phyloP scores from a whole-genome alignment of 1,140 invertebrate species.

The Gryon sp. region DNA sequence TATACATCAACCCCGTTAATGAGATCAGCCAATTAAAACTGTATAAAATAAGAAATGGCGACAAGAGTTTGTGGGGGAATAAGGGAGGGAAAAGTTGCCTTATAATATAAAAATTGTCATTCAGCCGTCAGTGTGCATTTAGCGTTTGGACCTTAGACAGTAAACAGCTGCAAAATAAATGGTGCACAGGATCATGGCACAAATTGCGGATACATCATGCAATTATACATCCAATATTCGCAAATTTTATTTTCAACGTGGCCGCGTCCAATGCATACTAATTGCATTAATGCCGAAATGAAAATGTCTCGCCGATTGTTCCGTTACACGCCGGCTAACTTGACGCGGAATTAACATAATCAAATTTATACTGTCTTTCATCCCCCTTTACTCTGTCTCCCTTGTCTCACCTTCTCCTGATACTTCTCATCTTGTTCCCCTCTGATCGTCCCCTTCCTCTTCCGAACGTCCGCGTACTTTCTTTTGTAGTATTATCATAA shows the following conservation, averaged over 20 bases:
- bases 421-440: no score
- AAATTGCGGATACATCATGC: slow-evolving; percentile 31
- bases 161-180: not conserved
- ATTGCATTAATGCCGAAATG: slow-evolving; percentile 51
- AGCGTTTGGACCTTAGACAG: slow-evolving; percentile 20
- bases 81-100: no score
- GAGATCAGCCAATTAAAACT: slow-evolving; percentile 8
- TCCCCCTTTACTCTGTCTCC: no score
- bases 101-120: slow-evolving; percentile 34
- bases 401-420: no score
- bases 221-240: slow-evolving; percentile 52
- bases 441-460: not conserved
- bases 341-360: slow-evolving; percentile 53
- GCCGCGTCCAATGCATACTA: slow-evolving; percentile 56
- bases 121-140: slow-evolving; percentile 24
- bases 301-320: slow-evolving; percentile 51
- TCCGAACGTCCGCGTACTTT: slow-evolving; percentile 22
- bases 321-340: slow-evolving; percentile 32
- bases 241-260: slow-evolving; percentile 54
- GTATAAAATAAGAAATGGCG: not conserved
- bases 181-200: not conserved
- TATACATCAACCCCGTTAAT: not conserved
- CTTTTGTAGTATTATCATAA: slow-evolving; percentile 18
- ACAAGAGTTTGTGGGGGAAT: no score
- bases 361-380: slow-evolving; percentile 56